Conservation (phyloP, 2,113 vertebrate species). For the Crotalus viridis region DNA sequence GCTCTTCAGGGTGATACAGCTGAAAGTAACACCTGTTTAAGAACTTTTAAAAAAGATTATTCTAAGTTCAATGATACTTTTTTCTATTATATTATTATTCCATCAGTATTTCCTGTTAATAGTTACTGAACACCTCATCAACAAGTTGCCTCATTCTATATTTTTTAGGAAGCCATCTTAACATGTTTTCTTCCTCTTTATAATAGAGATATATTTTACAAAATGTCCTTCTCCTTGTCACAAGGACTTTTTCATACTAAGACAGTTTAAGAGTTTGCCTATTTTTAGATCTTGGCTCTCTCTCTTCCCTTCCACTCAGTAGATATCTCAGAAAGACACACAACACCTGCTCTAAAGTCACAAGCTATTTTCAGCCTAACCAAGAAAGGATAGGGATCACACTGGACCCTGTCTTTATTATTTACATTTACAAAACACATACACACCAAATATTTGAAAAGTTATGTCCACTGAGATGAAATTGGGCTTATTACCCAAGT, state of each 20-base stretch:
- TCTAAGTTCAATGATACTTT: not conserved
- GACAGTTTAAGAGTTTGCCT: conserved; percentile 52
- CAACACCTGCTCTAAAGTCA: conserved; percentile 86
- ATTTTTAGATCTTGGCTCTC: conserved; percentile 76
- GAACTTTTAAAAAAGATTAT: not conserved
- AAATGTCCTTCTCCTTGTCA: conserved; percentile 15
- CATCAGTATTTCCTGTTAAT: not conserved
- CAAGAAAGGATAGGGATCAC: conserved; percentile 80
- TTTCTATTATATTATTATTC: not conserved
- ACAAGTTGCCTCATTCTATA: conserved; percentile 2
- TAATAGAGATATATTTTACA: conserved; percentile 1
- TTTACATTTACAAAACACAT: conserved; percentile 35
- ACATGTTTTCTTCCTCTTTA: conserved; percentile 3
- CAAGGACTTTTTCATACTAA: conserved; percentile 35
- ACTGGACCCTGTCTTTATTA: conserved; percentile 36
- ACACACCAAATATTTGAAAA: not conserved
- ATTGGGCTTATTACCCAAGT: not conserved
- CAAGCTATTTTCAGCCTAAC: conserved; percentile 85
- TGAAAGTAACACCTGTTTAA: not conserved
- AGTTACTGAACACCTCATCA: not conserved
- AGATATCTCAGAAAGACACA: conserved; percentile 76
- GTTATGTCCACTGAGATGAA: not conserved
- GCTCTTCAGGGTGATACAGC: not conserved
- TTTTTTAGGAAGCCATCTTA: not conserved
- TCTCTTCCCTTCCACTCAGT: conserved; percentile 18